Percentiles rank a stretch among this genome's conserved stretches.
Conservation (phyloP, 1,140 invertebrate species). For the Polypedilum vanderplanki region DNA sequence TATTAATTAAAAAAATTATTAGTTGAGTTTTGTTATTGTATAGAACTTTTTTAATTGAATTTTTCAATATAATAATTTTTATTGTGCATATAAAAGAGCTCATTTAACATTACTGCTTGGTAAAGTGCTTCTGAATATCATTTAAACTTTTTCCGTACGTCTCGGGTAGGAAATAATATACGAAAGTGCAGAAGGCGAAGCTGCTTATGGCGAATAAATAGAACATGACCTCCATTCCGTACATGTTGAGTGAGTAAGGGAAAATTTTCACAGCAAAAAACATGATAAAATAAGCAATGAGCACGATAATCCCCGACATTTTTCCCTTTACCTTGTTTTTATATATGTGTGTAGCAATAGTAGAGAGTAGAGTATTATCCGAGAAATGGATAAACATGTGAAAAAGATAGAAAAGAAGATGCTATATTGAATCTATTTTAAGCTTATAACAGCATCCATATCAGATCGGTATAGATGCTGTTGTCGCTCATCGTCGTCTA, state of each 20-base stretch:
- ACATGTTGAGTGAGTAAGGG: conserved; percentile 45
- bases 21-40: too few relatives aligned
- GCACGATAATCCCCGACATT: conserved; percentile 50
- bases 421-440: neutral
- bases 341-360: neutral
- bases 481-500: too few relatives aligned
- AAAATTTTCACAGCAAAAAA: conserved; percentile 60
- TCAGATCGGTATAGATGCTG: neutral
- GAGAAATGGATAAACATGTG: neutral
- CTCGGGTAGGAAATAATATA: conserved; percentile 61
- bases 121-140: conserved; percentile 48
- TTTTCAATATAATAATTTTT: neutral
- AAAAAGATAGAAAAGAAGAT: conserved; percentile 11
- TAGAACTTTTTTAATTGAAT: too few relatives aligned
- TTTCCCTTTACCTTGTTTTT: conserved; percentile 38
- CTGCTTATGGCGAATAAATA: conserved; percentile 55
- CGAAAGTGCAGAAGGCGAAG: conserved; percentile 49
- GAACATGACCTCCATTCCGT: conserved; percentile 52
- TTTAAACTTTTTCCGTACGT: conserved; percentile 60
- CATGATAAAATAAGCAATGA: conserved; percentile 55
- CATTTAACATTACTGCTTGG: neutral
- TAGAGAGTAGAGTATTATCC: neutral
- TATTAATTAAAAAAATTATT: too few relatives aligned
- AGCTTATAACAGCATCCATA: neutral
- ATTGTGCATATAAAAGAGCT: neutral